Conservation (phyloP, 2,113 vertebrate species). For the Siphamia tubifer region DNA sequence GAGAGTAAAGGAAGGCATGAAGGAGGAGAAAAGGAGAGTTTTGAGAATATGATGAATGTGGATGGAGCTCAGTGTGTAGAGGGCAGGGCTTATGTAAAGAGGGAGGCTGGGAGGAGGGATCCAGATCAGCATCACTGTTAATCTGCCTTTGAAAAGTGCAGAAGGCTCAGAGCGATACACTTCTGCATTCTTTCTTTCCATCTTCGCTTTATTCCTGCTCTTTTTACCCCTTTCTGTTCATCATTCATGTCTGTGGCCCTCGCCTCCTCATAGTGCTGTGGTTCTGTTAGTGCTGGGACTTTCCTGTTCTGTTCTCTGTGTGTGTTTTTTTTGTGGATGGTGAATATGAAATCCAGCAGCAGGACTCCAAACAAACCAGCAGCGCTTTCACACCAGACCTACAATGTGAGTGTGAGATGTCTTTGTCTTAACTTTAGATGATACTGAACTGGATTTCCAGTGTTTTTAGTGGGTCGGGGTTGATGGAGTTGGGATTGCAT, state of each 20-base stretch:
- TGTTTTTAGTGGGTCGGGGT: too few species aligned
- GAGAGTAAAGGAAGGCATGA: neutral
- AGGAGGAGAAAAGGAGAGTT: neutral
- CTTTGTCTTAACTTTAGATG: too few species aligned
- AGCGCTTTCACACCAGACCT: slow-evolving; percentile 3
- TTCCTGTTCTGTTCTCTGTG: neutral
- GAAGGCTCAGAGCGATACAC: neutral
- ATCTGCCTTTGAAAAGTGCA: slow-evolving; percentile 34
- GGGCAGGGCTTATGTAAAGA: neutral
- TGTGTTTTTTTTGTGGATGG: neutral
- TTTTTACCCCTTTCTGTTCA: neutral
- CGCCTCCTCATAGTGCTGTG: neutral
- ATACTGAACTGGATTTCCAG: too few species aligned
- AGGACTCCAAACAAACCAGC: slow-evolving; percentile 39
- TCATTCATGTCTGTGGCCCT: neutral
- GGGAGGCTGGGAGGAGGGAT: neutral
- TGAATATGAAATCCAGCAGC: slow-evolving; percentile 47
- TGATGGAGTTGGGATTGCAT: too few species aligned
- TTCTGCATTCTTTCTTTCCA: neutral
- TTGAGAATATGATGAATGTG: neutral
- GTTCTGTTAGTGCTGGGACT: neutral
- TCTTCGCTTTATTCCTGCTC: neutral
- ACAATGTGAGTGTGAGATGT: slow-evolving; percentile 27
- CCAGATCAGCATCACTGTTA: slow-evolving; percentile 28
- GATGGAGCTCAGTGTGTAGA: neutral